These are phyloP conservation scores for Triplophysa rosa DNA, from an alignment of 2,113 vertebrate genomes.

Conservation along the genomic window DNA sequence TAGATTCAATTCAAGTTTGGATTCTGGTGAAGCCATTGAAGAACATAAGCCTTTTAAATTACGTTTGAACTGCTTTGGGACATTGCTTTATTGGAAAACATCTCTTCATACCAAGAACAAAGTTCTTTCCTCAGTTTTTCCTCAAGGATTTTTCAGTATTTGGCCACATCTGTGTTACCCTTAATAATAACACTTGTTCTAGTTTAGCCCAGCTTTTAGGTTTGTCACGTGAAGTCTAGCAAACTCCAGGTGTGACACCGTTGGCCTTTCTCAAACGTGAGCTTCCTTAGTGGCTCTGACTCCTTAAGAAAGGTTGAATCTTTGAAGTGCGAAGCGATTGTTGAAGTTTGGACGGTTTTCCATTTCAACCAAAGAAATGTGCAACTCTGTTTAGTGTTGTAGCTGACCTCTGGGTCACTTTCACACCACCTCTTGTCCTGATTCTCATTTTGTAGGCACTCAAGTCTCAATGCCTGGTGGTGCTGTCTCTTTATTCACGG, in stretches of 20 bases:
- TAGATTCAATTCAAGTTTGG: neutral
- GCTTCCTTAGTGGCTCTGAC: neutral
- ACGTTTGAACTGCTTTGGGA: neutral
- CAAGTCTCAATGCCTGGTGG: neutral
- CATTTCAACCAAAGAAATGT: conserved; percentile 15
- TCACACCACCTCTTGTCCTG: conserved; percentile 12
- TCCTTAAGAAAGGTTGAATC: neutral
- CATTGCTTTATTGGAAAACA: neutral
- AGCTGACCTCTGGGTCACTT: conserved; percentile 5
- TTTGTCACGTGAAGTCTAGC: neutral
- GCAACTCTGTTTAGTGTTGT: neutral
- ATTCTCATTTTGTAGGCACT: neutral
- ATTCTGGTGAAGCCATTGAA: neutral
- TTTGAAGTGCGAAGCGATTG: conserved; percentile 18
- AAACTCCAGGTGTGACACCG: neutral
- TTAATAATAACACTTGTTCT: neutral
- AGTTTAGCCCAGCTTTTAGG: neutral
- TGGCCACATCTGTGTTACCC: neutral
- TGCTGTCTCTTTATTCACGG: neutral
- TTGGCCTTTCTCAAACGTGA: conserved; percentile 15
- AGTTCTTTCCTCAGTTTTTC: neutral
- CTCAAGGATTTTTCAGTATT: neutral
- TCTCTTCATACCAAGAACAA: neutral
- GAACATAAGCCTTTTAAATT: neutral
- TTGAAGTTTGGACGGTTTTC: conserved; percentile 6